Evolutionary conservation across 2,888 invertebrate species (phyloP).

Genomic region (Monochamus alternatus): DNA sequence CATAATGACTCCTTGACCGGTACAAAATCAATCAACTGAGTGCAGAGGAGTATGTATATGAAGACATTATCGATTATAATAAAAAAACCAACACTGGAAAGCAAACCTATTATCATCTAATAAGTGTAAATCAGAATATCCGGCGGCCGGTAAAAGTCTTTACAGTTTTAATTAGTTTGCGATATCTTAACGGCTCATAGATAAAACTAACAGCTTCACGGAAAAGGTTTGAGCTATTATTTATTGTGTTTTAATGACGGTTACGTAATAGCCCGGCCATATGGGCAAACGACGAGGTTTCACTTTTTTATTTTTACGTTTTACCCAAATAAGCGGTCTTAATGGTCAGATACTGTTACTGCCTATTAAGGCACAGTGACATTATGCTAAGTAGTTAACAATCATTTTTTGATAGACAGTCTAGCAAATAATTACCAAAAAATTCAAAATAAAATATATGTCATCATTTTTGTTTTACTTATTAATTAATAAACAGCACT

Average conservation of each 20-base stretch:
- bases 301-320: constrained; percentile 34
- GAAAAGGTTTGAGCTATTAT: constrained; percentile 30
- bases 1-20: constrained; percentile 6
- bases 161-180: constrained; percentile 30
- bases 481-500: too few species aligned
- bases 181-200: constrained; percentile 33
- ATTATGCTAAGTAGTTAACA: constrained; percentile 37
- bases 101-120: constrained; percentile 2
- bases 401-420: neutral
- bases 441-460: too few species aligned
- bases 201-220: constrained; percentile 24
- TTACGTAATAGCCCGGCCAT: constrained; percentile 32
- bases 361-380: constrained; percentile 29
- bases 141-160: constrained; percentile 20
- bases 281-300: constrained; percentile 24
- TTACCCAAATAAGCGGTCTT: constrained; percentile 34
- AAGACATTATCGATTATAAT: constrained; percentile 1
- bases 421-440: too few species aligned
- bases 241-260: constrained; percentile 35
- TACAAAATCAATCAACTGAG: neutral
- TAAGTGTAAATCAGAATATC: constrained; percentile 26
- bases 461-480: too few species aligned
- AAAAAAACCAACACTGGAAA: constrained; percentile 2
- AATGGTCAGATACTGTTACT: constrained; percentile 34
- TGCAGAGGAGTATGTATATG: neutral